Evolutionary conservation across 2,113 vertebrate species (phyloP).

Genomic region (Struthio camelus): DNA sequence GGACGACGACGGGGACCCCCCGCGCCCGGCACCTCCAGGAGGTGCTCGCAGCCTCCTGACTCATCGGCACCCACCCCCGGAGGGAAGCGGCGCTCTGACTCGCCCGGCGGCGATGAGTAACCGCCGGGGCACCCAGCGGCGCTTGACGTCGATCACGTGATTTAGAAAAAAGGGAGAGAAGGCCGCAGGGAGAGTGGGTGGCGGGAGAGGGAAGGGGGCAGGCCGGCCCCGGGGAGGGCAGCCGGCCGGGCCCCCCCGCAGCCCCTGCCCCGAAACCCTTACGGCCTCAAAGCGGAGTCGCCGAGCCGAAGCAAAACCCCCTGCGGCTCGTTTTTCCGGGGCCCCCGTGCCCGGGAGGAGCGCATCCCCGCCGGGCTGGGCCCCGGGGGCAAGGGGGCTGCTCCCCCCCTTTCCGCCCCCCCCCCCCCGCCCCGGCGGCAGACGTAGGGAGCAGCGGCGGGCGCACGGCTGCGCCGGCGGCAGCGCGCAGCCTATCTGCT

Average conservation of each 20-base stretch:
- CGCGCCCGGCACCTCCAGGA: rapidly evolving
- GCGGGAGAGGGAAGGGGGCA: background rate
- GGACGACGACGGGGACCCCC: background rate
- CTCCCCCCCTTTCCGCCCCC: background rate
- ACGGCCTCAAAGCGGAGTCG: background rate
- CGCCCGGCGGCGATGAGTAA: slow-evolving; percentile 13
- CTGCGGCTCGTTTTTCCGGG: background rate
- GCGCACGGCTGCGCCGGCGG: background rate
- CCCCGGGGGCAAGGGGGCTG: background rate
- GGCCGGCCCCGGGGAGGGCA: background rate
- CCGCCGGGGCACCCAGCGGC: background rate
- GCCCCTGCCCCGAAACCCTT: background rate
- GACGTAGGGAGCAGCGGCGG: background rate
- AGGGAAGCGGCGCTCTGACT: background rate
- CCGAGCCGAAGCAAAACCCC: rapidly evolving
- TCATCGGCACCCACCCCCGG: slow-evolving; percentile 36
- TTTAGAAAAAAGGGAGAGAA: background rate
- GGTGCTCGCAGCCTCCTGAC: background rate
- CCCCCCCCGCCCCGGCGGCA: background rate
- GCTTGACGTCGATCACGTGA: slow-evolving; percentile 27
- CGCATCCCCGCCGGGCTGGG: too few relatives aligned
- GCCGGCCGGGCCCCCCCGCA: rapidly evolving
- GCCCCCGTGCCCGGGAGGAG: too few relatives aligned
- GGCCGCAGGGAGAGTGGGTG: background rate
- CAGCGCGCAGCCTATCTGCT: background rate